Evolutionary conservation across 2,113 vertebrate species (phyloP).

Genomic region (Pao palembangensis): DNA sequence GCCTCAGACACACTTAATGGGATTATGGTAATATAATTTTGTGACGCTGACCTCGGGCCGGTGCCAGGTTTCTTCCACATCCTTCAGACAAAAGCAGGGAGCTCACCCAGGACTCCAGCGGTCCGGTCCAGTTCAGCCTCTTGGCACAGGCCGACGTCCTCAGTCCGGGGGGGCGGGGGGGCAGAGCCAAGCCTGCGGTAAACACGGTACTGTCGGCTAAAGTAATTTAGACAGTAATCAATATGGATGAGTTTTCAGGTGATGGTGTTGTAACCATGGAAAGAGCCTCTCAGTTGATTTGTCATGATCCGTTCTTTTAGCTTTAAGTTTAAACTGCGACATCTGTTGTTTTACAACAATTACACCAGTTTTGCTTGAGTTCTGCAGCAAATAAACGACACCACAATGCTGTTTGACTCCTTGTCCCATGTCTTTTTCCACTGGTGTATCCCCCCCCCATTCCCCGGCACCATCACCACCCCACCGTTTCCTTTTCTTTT

Average conservation of each 20-base stretch:
- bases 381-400: background rate
- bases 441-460: slow-evolving; percentile 48
- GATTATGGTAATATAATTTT: slow-evolving; percentile 81
- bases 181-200: slow-evolving; percentile 48
- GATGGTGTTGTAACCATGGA: slow-evolving; percentile 61
- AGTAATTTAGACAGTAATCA: slow-evolving; percentile 24
- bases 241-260: slow-evolving; percentile 55
- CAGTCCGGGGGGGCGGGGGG: no score
- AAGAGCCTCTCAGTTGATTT: slow-evolving; percentile 52
- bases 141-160: slow-evolving; percentile 62
- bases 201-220: slow-evolving; percentile 34
- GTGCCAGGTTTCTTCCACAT: slow-evolving; percentile 74
- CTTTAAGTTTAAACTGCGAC: background rate
- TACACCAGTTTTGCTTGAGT: background rate
- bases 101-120: slow-evolving; percentile 57
- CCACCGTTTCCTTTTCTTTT: slow-evolving; percentile 53
- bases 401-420: background rate
- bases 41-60: slow-evolving; percentile 69
- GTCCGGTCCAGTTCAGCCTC: slow-evolving; percentile 48
- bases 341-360: background rate
- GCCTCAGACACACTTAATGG: slow-evolving; percentile 79
- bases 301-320: slow-evolving; percentile 59
- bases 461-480: background rate
- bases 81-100: slow-evolving; percentile 68
- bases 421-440: slow-evolving; percentile 47